A percentile compares a stretch with the other conserved stretches of the same genome.
phyloP scores from a whole-genome alignment of 2,797 vertebrate species.

The Neoniphon sammara region DNA sequence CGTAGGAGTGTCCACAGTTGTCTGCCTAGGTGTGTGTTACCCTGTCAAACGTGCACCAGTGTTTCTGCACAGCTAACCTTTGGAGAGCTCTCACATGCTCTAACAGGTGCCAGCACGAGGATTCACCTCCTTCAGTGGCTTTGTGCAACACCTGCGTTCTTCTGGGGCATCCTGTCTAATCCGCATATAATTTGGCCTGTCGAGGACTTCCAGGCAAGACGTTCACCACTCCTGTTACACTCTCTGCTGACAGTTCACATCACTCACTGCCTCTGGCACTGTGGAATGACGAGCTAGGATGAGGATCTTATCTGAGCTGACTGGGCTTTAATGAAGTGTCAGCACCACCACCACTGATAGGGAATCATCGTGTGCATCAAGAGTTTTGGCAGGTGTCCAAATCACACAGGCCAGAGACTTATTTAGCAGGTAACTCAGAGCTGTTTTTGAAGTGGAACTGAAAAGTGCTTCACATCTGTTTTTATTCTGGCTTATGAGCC shows the following conservation, averaged over 20 bases:
- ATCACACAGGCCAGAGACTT: slow-evolving; percentile 12
- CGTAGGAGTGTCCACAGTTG: slow-evolving; percentile 22
- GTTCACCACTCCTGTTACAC: slow-evolving; percentile 41
- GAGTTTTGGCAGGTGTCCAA: slow-evolving; percentile 54
- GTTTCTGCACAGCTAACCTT: too few species aligned
- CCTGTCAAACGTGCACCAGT: too few species aligned
- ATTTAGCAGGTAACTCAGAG: slow-evolving; percentile 15
- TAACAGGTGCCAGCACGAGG: not conserved
- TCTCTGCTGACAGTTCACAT: slow-evolving; percentile 49
- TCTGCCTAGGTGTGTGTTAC: slow-evolving; percentile 7
- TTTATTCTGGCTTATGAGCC: slow-evolving; percentile 19
- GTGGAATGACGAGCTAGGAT: slow-evolving; percentile 43
- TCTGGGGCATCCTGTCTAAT: slow-evolving; percentile 7
- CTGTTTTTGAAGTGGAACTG: slow-evolving; percentile 16
- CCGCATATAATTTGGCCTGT: slow-evolving; percentile 35
- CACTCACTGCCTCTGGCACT: slow-evolving; percentile 50
- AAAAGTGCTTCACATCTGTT: slow-evolving; percentile 21
- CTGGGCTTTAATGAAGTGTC: slow-evolving; percentile 65
- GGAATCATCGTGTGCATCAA: slow-evolving; percentile 52
- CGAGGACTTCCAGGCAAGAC: slow-evolving; percentile 29
- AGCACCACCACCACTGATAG: slow-evolving; percentile 36
- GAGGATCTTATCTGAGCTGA: slow-evolving; percentile 48
- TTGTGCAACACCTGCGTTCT: slow-evolving; percentile 28
- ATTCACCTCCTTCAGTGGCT: not conserved
- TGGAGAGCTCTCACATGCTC: not conserved